phyloP scores from a whole-genome alignment of 2,888 invertebrate species.

The Polymixis flavicincta region DNA sequence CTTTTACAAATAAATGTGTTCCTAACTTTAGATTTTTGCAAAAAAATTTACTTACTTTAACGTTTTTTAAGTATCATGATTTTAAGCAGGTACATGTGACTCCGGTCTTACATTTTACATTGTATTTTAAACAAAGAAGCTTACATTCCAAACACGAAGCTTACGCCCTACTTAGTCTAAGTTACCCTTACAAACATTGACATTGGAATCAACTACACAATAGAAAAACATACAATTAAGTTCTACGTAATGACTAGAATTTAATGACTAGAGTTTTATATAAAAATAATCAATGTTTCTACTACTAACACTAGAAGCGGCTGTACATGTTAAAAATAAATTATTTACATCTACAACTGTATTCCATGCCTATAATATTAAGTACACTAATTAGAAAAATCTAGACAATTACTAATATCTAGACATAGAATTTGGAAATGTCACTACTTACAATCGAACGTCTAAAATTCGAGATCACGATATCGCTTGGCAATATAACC shows the following conservation, averaged over 20 bases:
- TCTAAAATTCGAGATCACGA: conserved; percentile 83
- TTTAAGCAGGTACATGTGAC: conserved; percentile 78
- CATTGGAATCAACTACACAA: conserved; percentile 52
- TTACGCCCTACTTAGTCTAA: conserved; percentile 56
- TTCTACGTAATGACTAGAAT: conserved; percentile 53
- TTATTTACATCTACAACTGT: conserved; percentile 63
- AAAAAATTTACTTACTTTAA: conserved; percentile 38
- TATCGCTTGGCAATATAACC: conserved; percentile 89
- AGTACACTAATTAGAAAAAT: conserved; percentile 58
- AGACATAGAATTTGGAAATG: conserved; percentile 63
- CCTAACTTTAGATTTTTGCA: conserved; percentile 31
- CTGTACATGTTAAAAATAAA: conserved; percentile 66
- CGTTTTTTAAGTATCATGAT: conserved; percentile 30
- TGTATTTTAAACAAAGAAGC: conserved; percentile 37
- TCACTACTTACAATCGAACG: conserved; percentile 65
- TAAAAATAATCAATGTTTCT: conserved; percentile 73
- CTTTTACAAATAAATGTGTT: conserved; percentile 40
- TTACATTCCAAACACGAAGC: conserved; percentile 40
- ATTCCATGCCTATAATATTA: conserved; percentile 44
- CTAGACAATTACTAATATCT: conserved; percentile 57
- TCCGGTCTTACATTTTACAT: conserved; percentile 67
- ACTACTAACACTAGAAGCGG: conserved; percentile 68
- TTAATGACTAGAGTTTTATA: conserved; percentile 62
- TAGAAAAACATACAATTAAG: conserved; percentile 51
- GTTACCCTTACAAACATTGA: conserved; percentile 61